Base-by-base conservation (phyloP, 92 coral and sea anemone species). In the Porites cylindrica region DNA sequence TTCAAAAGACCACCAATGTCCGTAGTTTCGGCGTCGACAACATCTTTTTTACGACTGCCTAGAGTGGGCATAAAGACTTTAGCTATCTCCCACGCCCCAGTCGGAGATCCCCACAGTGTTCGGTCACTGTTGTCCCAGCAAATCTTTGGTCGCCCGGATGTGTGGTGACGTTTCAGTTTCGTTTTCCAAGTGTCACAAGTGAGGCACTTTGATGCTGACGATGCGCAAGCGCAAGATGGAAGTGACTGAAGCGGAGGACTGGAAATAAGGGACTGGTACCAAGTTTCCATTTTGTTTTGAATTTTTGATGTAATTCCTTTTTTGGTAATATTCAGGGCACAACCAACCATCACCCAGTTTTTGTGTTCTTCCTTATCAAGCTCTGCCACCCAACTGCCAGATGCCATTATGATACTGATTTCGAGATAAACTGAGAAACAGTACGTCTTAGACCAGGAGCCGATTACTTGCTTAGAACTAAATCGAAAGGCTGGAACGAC, bases 261-360 rank as follows among this genome's bases (percentile, higher is more conserved):
- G 72, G 86, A 21, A 14, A 71, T 70, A 64, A 93, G 32, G 68
- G 50, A 71, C 10, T 70, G 52, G 69, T 95, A 93, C 64, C 90
- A 91, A 18, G 81, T 56, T 19, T 84, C 70, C 72, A 88, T 82
- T 61, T 84, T 67, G 4, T 64, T 60, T 5, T 89, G 81, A 54
- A 93, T 88, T 76, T 77, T 83, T 52, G 90, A 79, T 72, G 93
- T 82, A 19, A 93, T 77, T 62, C 96, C 95, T 43, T 51, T 65
- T 73, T 93, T 84, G 21, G 91, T 47, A 43, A 89, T 47, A 32
- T 76, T 24, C 19, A 95, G 82, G 9, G 93, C 93, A 66, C 90
- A 86, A 7, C 96, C 98, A 66, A 95, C 96, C 72, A 93, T 90
- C 17, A 95, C 90, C 98, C 98, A 95, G 79, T 95, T 94, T 82